Conservation (phyloP, 2,797 vertebrate species). For the Enteromius viviparus region DNA sequence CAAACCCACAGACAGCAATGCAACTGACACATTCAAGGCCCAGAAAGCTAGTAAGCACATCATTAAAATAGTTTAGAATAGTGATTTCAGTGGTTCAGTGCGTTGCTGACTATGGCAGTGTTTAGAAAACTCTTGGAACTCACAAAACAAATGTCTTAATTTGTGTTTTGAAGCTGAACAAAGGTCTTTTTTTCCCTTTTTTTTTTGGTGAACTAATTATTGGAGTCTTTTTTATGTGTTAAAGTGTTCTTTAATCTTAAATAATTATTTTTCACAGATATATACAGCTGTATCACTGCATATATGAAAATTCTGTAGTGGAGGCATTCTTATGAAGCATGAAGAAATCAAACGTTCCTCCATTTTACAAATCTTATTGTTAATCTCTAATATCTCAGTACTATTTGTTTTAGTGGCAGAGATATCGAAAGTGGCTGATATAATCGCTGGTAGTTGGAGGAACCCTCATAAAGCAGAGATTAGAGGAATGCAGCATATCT, state of each 20-base stretch:
- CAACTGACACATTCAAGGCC: too few species aligned
- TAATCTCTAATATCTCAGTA: not conserved
- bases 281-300: not conserved
- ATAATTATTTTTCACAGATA: not conserved
- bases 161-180: too few species aligned
- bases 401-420: slow-evolving; percentile 7
- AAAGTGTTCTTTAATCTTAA: not conserved
- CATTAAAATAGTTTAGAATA: too few species aligned
- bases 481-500: not conserved
- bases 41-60: too few species aligned
- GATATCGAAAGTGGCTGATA: not conserved
- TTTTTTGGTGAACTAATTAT: too few species aligned
- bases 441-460: not conserved
- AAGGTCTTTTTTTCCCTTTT: too few species aligned
- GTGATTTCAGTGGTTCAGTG: too few species aligned
- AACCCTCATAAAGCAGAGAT: slow-evolving; percentile 17
- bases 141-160: too few species aligned
- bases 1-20: too few species aligned
- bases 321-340: not conserved
- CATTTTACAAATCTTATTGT: not conserved
- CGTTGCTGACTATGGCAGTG: too few species aligned
- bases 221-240: not conserved
- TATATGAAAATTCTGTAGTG: not conserved
- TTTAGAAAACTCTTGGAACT: too few species aligned
- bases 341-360: not conserved